Evolutionary conservation across 2,888 invertebrate species (phyloP).

Genomic region (Ethmia dodecea): DNA sequence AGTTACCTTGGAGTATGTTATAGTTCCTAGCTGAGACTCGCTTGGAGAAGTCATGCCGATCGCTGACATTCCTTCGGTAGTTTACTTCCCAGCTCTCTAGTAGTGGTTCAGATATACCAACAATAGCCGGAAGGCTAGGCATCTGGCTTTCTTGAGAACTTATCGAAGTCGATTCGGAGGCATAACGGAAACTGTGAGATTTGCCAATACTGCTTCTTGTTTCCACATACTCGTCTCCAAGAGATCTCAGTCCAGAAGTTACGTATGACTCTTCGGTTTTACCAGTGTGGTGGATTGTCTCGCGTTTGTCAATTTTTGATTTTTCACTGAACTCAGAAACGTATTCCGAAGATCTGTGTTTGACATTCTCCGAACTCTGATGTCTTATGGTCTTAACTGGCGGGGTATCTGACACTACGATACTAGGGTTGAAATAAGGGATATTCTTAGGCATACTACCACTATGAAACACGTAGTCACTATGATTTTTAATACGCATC

Average conservation of each 20-base stretch:
- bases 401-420: conserved; percentile 45
- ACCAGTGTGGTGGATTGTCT: conserved; percentile 37
- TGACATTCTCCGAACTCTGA: conserved; percentile 62
- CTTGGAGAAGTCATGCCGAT: conserved; percentile 57
- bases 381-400: conserved; percentile 60
- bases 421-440: conserved; percentile 57
- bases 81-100: conserved; percentile 74
- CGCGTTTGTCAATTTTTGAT: conserved; percentile 43
- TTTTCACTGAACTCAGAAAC: conserved; percentile 54
- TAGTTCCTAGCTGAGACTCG: conserved; percentile 64
- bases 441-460: conserved; percentile 68
- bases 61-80: conserved; percentile 63
- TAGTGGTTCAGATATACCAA: conserved; percentile 69
- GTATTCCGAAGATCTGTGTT: conserved; percentile 55
- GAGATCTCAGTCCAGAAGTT: conserved; percentile 51
- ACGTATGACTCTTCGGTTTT: conserved; percentile 59
- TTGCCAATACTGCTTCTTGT: conserved; percentile 80
- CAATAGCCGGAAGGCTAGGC: conserved; percentile 72
- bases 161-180: conserved; percentile 69
- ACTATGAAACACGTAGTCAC: conserved; percentile 56
- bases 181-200: conserved; percentile 83
- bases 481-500: conserved; percentile 53
- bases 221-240: conserved; percentile 65
- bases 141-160: conserved; percentile 70
- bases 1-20: conserved; percentile 42